phyloP scores from a whole-genome alignment of 2,888 invertebrate species.

The Mactromeris polynyma region DNA sequence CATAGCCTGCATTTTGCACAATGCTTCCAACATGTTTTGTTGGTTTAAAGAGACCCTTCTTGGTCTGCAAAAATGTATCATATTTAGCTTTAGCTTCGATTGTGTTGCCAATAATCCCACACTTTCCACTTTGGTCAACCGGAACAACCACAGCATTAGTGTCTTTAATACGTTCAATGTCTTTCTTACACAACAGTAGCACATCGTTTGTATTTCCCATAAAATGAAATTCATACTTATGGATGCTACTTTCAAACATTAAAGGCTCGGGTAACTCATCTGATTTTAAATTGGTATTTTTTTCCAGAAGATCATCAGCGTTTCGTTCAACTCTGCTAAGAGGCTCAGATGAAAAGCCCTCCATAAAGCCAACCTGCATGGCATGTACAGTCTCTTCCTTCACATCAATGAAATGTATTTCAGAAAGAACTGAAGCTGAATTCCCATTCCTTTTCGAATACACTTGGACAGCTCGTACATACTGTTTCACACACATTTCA shows the following conservation, averaged over 20 bases:
- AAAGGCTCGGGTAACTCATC: neutral
- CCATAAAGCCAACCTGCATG: neutral
- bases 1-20: neutral
- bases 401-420: constrained; percentile 4
- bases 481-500: neutral
- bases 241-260: neutral
- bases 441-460: neutral
- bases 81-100: neutral
- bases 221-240: neutral
- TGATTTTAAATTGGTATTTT: neutral
- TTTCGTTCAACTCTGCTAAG: neutral
- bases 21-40: neutral
- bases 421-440: neutral
- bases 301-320: too few species aligned
- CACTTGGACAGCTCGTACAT: neutral
- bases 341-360: neutral
- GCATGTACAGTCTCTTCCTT: neutral
- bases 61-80: neutral
- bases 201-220: neutral
- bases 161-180: neutral
- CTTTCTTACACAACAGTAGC: neutral
- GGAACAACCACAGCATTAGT: neutral
- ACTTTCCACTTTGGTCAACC: neutral
- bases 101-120: neutral
- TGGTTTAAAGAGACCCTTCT: neutral